A percentile compares a stretch with the other conserved stretches of the same genome.
Conservation (phyloP, 2,888 invertebrate genomes). For the Volucella inflata region DNA sequence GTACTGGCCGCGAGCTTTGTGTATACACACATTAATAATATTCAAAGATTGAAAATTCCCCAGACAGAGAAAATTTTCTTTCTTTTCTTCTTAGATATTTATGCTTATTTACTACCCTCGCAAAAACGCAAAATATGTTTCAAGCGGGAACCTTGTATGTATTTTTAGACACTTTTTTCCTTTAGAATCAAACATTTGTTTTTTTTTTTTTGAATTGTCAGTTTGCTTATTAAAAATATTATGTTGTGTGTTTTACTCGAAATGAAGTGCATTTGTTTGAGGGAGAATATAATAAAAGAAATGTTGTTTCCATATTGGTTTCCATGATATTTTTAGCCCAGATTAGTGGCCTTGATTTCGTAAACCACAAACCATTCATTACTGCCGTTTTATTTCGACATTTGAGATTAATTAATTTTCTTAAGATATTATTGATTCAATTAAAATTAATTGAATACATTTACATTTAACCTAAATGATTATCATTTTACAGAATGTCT, state of each 20-base stretch:
- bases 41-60: constrained; percentile 31
- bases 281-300: no score
- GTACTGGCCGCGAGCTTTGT: constrained; percentile 12
- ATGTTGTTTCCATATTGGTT: no score
- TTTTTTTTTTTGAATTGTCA: constrained; percentile 2
- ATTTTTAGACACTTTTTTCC: constrained; percentile 28
- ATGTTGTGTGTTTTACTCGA: not conserved
- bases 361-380: no score
- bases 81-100: constrained; percentile 11
- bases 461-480: no score
- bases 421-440: no score
- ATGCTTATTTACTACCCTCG: constrained; percentile 35
- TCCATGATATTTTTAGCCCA: no score
- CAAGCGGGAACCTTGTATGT: not conserved
- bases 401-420: no score
- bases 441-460: no score
- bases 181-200: constrained; percentile 3
- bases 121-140: constrained; percentile 40
- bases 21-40: constrained; percentile 5
- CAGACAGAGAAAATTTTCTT: constrained; percentile 11
- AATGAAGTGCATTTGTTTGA: not conserved
- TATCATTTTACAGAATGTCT: no score
- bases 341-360: no score
- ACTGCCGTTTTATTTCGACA: no score
- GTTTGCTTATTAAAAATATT: constrained; percentile 10